Percentiles rank a stretch among this genome's conserved stretches.
phyloP scores from a whole-genome alignment of 2,888 invertebrate species.

The Bombylius major region DNA sequence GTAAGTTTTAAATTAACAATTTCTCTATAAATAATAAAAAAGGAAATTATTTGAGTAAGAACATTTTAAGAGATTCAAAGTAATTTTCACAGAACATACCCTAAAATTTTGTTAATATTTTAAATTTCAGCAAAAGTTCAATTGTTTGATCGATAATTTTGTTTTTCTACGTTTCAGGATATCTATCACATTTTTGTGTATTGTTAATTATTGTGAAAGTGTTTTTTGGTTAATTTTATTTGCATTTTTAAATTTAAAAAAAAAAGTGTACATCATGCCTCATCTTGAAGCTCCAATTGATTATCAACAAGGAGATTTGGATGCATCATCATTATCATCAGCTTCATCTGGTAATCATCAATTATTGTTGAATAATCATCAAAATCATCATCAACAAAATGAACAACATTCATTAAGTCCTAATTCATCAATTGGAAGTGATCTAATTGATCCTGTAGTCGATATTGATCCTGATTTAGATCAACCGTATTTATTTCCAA shows the following conservation, averaged over 20 bases:
- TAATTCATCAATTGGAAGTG: conserved; percentile 6
- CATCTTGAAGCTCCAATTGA: neutral
- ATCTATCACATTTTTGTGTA: no score
- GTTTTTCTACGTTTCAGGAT: no score
- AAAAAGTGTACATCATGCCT: neutral
- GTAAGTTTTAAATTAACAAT: no score
- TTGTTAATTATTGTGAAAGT: no score
- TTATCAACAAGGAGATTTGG: neutral
- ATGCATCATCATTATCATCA: conserved; percentile 27
- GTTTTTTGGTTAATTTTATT: no score
- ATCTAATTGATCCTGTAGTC: conserved; percentile 20
- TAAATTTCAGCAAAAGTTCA: no score
- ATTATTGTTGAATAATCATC: conserved; percentile 15
- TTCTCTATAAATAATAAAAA: no score
- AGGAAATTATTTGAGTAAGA: no score
- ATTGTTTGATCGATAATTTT: no score
- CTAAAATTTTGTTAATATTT: no score
- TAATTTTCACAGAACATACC: no score
- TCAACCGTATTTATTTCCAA: conserved; percentile 41
- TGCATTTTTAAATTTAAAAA: neutral
- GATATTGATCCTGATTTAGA: conserved; percentile 14
- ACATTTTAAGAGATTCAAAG: no score
- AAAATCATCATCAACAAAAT: neutral
- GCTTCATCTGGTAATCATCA: conserved; percentile 16
- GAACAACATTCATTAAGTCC: conserved; percentile 7